Base-by-base conservation (phyloP, 2,888 invertebrate genomes). In the Caenorhabditis imperialis region DNA sequence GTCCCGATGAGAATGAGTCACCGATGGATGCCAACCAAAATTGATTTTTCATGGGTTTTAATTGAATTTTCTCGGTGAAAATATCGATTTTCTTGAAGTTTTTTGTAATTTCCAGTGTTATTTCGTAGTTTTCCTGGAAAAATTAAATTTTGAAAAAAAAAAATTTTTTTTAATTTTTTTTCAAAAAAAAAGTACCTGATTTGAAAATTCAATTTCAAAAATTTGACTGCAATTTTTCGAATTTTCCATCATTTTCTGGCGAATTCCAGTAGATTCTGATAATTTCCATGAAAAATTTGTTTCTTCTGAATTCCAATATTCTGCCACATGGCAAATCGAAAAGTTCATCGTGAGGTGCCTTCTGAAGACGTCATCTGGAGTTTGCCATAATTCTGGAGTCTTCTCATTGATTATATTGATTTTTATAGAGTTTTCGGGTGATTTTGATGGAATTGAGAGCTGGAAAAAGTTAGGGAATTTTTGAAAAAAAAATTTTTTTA, bases 1-100 rank as follows among this genome's bases (percentile, higher is more conserved):
- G 85, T 18, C 86, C 86, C 4, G 86, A 85, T 1, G 84, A 82
- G 72, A 82, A 86, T 0, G 86, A 86, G 61, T 86, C 86, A 1
- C 86, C 86, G 14, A 86, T 51, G 1, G 81, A 81, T 0, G 81
- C 84, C 3, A 86, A 53, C 86, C 86, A 86, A 16, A 75, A 73
- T 42, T 42, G 1, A 54, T 7, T n/a, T 14, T 27, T 30, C 47
- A 27, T 8, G 27, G 16, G 5, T 18, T 20, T 35, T 44, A 44
- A 1, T n/a, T 33, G 7, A 27, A n/a, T n/a, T n/a, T n/a, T n/a
- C n/a, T n/a, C n/a, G n/a, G n/a, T n/a, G n/a, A n/a, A n/a, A n/a
- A n/a, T n/a, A n/a, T n/a, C n/a, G n/a, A n/a, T n/a, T n/a, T n/a
- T n/a, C n/a, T 10, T 30, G 30, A 10, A 30, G 7, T 6, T 10